A percentile compares a stretch with the other conserved stretches of the same genome.
Evolutionary conservation across 2,888 invertebrate genomes (phyloP).

Genomic region (Ectropis crepuscularia): DNA sequence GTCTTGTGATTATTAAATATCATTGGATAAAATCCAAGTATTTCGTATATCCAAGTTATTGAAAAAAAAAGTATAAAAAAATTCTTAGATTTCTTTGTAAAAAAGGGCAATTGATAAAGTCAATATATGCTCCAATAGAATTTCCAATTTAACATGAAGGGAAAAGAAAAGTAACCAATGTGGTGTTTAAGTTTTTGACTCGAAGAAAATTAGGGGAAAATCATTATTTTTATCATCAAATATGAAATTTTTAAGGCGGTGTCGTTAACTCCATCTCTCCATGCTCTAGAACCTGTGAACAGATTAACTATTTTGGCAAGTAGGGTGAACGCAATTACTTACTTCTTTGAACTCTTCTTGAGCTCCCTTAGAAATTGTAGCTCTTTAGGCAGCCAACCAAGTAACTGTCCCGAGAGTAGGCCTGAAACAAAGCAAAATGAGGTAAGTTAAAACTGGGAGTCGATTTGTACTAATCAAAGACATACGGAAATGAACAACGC

Average conservation of each 20-base stretch:
- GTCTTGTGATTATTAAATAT: slow-evolving; percentile 10
- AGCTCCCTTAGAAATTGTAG: slow-evolving; percentile 81
- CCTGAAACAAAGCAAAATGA: slow-evolving; percentile 69
- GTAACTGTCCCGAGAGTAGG: slow-evolving; percentile 69
- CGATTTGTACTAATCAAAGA: background rate
- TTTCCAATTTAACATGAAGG: background rate
- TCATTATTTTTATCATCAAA: slow-evolving; percentile 1
- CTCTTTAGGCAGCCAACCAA: slow-evolving; percentile 77
- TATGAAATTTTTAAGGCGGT: slow-evolving; percentile 16
- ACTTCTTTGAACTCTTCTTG: slow-evolving; percentile 82
- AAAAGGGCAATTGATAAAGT: background rate
- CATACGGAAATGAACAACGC: background rate
- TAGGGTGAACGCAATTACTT: slow-evolving; percentile 66
- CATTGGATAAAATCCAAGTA: slow-evolving; percentile 7
- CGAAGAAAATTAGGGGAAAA: slow-evolving; percentile 12
- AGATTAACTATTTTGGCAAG: slow-evolving; percentile 50
- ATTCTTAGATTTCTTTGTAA: too few relatives aligned
- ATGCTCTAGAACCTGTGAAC: slow-evolving; percentile 61
- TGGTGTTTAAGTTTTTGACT: background rate
- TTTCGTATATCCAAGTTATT: background rate
- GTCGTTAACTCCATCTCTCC: background rate
- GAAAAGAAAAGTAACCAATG: background rate
- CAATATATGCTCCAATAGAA: background rate
- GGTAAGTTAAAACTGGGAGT: background rate
- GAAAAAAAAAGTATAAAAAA: too few relatives aligned